Conservation (phyloP, 2,888 invertebrate species). For the Platycheirus rosarum region DNA sequence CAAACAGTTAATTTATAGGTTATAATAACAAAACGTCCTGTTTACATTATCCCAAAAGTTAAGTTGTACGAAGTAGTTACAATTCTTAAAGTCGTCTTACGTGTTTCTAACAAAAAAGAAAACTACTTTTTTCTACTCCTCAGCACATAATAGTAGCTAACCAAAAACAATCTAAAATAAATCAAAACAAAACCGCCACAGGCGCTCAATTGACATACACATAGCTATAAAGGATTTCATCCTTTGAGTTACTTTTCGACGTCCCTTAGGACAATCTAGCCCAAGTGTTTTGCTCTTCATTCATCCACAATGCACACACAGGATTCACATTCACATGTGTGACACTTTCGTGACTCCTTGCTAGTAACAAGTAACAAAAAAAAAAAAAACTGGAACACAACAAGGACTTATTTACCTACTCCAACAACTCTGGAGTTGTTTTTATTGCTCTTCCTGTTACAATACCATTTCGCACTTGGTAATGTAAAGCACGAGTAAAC, state of each 20-base stretch:
- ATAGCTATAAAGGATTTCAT: slow-evolving; percentile 9
- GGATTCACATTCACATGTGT: slow-evolving; percentile 34
- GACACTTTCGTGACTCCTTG: slow-evolving; percentile 52
- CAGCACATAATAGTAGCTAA: background rate
- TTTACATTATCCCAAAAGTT: slow-evolving; percentile 29
- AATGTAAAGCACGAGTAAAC: background rate
- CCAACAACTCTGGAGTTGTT: slow-evolving; percentile 12
- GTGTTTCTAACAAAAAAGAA: background rate
- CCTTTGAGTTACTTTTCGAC: background rate
- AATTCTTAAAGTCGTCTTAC: background rate
- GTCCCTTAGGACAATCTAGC: background rate
- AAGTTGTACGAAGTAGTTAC: slow-evolving; percentile 29
- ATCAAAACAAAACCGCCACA: slow-evolving; percentile 41
- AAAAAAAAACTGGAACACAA: slow-evolving; percentile 20
- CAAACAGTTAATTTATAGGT: slow-evolving; percentile 23
- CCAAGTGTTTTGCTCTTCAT: slow-evolving; percentile 40
- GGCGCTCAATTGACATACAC: slow-evolving; percentile 53
- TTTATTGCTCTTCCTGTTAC: slow-evolving; percentile 30
- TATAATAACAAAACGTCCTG: slow-evolving; percentile 43
- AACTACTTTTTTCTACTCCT: slow-evolving; percentile 3
- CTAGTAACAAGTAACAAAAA: slow-evolving; percentile 17
- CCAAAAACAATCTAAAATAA: slow-evolving; percentile 39
- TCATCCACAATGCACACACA: slow-evolving; percentile 22
- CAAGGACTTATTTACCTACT: slow-evolving; percentile 54
- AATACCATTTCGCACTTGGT: slow-evolving; percentile 46